phyloP scores from a whole-genome alignment of 2,797 vertebrate species.

The Neostethus bicornis region DNA sequence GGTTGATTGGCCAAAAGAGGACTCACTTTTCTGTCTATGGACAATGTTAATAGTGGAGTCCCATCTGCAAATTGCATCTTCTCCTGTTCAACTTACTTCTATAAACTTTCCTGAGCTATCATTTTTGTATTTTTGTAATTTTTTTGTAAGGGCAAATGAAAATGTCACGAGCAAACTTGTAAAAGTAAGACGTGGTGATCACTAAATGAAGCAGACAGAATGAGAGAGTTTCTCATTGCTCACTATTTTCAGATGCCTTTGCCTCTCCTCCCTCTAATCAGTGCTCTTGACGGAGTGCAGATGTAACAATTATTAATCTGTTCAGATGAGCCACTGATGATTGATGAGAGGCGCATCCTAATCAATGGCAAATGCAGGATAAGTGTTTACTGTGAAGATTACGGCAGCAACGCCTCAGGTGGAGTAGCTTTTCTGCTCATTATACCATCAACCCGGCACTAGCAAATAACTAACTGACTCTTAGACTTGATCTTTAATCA shows the following conservation, averaged over 20 bases:
- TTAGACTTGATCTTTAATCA: constrained; percentile 72
- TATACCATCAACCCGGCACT: constrained; percentile 67
- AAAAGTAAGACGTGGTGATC: constrained; percentile 36
- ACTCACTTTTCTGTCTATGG: no score
- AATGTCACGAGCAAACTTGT: constrained; percentile 45
- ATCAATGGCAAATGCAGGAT: constrained; percentile 81
- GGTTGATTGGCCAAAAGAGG: no score
- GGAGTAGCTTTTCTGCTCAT: constrained; percentile 76
- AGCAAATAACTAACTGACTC: constrained; percentile 68
- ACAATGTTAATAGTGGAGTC: no score
- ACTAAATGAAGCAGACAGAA: constrained; percentile 47
- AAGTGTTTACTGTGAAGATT: constrained; percentile 83
- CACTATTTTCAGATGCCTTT: constrained; percentile 44
- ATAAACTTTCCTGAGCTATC: background rate
- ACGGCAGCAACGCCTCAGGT: constrained; percentile 69
- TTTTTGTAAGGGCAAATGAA: constrained; percentile 28
- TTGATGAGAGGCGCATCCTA: constrained; percentile 81
- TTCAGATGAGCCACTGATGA: constrained; percentile 76
- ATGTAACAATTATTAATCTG: constrained; percentile 81
- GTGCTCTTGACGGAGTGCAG: constrained; percentile 75
- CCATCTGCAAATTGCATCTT: background rate
- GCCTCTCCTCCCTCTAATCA: constrained; percentile 68
- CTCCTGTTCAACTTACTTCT: background rate
- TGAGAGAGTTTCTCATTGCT: constrained; percentile 57
- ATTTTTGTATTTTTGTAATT: background rate